phyloP scores from a whole-genome alignment of 2,888 invertebrate genomes.

The Lucinisca nassula region DNA sequence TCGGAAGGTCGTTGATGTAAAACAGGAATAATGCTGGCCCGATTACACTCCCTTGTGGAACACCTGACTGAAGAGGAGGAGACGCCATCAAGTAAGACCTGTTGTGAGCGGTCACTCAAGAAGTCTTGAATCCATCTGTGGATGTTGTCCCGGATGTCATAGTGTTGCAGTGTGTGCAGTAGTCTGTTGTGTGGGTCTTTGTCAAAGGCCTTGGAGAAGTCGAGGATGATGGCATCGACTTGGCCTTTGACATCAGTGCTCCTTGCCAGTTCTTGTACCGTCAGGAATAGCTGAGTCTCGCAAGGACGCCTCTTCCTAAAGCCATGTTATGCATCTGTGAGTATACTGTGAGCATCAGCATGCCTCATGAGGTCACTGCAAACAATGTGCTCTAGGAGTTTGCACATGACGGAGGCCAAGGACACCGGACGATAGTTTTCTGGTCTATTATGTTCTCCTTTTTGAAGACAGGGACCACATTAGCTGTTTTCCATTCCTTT shows the following conservation, averaged over 20 bases:
- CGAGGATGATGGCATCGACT: neutral
- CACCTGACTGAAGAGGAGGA: too few relatives aligned
- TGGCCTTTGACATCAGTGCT: neutral
- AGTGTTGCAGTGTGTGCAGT: too few relatives aligned
- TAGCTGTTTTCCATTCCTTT: conserved; percentile 16
- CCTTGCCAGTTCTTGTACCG: neutral
- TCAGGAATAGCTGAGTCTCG: neutral
- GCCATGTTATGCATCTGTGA: conserved; percentile 9
- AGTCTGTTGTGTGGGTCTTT: too few relatives aligned
- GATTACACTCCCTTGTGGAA: neutral
- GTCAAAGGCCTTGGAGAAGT: too few relatives aligned
- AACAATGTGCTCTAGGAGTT: conserved; percentile 28
- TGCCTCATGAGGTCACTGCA: conserved; percentile 10
- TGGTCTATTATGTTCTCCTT: conserved; percentile 17
- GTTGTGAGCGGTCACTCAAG: too few relatives aligned
- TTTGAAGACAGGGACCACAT: conserved; percentile 24
- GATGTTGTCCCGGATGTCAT: too few relatives aligned
- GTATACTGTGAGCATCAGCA: conserved; percentile 10
- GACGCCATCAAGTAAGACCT: too few relatives aligned
- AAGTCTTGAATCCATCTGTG: too few relatives aligned
- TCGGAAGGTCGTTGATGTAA: neutral
- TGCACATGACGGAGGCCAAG: neutral
- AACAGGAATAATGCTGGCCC: neutral
- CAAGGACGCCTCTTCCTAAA: neutral
- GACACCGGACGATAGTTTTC: conserved; percentile 13